phyloP scores from a whole-genome alignment of 2,113 vertebrate genomes.

The Ictalurus furcatus region DNA sequence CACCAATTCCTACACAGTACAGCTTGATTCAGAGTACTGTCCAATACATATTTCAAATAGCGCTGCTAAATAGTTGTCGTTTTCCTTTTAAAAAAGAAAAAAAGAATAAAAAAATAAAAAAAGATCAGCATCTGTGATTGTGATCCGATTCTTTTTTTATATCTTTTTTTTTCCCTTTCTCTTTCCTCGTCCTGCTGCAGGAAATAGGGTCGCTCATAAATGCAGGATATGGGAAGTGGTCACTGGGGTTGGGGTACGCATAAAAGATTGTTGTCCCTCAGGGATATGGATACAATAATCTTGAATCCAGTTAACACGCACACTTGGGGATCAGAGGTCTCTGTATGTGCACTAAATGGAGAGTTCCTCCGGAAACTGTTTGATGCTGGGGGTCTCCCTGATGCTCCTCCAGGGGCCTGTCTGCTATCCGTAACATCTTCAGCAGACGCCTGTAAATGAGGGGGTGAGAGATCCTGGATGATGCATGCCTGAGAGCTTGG shows the following conservation, averaged over 20 bases:
- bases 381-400: conserved; percentile 57
- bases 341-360: conserved; percentile 9
- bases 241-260: conserved; percentile 24
- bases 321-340: conserved; percentile 23
- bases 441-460: conserved; percentile 61
- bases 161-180: background rate
- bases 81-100: background rate
- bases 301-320: conserved; percentile 47
- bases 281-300: background rate
- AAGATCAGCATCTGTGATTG: conserved; percentile 27
- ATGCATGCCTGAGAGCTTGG: conserved; percentile 41
- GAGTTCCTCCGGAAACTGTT: conserved; percentile 51
- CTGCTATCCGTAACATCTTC: conserved; percentile 59
- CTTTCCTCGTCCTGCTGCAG: conserved; percentile 22
- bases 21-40: conserved; percentile 48
- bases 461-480: conserved; percentile 44
- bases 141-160: conserved; percentile 24
- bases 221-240: conserved; percentile 25
- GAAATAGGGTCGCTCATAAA: conserved; percentile 34
- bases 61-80: conserved; percentile 39
- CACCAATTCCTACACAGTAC: conserved; percentile 58
- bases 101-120: background rate
- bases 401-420: conserved; percentile 53
- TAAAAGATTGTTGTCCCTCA: conserved; percentile 6
- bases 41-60: conserved; percentile 58